These are phyloP conservation scores for Lipotes vexillifer DNA, from an alignment of 2,113 vertebrate genomes.

Conservation along the genomic window DNA sequence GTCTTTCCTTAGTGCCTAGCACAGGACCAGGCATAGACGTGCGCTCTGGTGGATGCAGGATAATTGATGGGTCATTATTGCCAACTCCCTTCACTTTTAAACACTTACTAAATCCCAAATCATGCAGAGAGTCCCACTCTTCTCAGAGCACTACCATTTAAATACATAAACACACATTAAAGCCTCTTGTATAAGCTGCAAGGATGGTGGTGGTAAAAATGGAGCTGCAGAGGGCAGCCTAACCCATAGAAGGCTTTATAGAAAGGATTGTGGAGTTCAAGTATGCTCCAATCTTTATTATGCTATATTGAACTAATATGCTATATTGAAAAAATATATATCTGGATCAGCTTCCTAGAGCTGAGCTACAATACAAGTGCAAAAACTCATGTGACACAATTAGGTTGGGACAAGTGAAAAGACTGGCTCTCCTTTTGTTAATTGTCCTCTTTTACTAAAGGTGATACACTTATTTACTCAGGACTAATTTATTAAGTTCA, in stretches of 20 bases:
- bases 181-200: background rate
- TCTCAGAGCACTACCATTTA: background rate
- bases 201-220: background rate
- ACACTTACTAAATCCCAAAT: background rate
- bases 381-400: conserved; percentile 3
- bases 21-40: background rate
- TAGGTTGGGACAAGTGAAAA: background rate
- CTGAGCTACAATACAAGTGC: conserved; percentile 14
- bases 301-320: background rate
- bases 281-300: background rate
- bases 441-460: conserved; percentile 36
- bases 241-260: background rate
- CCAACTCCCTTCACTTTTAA: background rate
- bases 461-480: background rate
- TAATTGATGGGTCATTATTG: background rate
- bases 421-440: background rate
- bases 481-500: conserved; percentile 24
- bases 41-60: background rate
- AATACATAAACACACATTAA: background rate
- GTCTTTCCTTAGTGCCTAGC: background rate
- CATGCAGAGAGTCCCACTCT: background rate
- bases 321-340: background rate
- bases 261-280: background rate
- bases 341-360: background rate
- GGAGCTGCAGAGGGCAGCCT: background rate